These are phyloP conservation scores for Psammodynastes pulverulentus DNA, from an alignment of 2,113 vertebrate species.

Conservation along the genomic window DNA sequence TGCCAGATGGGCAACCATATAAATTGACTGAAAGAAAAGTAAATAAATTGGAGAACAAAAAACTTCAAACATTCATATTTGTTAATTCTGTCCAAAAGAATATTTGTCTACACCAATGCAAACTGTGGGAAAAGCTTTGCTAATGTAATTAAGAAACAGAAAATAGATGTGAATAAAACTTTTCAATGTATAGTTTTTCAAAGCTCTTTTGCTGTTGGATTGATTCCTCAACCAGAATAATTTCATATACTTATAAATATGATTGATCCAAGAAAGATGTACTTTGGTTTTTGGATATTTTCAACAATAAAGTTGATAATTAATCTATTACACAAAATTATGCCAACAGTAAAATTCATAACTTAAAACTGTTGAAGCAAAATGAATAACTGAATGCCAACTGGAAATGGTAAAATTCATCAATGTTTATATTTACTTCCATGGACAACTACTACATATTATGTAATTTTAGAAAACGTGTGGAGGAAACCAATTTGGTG, in stretches of 20 bases:
- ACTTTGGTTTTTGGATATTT: neutral
- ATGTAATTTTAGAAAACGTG: neutral
- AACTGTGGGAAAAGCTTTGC: neutral
- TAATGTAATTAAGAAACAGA: neutral
- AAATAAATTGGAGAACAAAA: neutral
- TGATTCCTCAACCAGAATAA: neutral
- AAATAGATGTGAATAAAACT: neutral
- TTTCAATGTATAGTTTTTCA: neutral
- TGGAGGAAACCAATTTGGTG: neutral
- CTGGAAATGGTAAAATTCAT: neutral
- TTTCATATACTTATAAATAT: neutral
- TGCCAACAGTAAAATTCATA: neutral
- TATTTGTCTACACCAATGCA: neutral
- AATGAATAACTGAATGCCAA: neutral
- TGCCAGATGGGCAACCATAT: neutral
- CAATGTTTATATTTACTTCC: neutral
- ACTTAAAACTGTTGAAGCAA: neutral
- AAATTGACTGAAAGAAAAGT: neutral
- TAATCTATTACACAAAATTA: neutral
- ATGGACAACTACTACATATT: neutral
- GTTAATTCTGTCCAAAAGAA: neutral
- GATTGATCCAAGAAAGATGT: neutral
- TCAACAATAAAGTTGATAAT: neutral
- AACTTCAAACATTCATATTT: neutral
- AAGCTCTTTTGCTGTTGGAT: neutral